Base-by-base conservation (phyloP, 2,888 invertebrate genomes). In the Heteromyza rotundicornis region DNA sequence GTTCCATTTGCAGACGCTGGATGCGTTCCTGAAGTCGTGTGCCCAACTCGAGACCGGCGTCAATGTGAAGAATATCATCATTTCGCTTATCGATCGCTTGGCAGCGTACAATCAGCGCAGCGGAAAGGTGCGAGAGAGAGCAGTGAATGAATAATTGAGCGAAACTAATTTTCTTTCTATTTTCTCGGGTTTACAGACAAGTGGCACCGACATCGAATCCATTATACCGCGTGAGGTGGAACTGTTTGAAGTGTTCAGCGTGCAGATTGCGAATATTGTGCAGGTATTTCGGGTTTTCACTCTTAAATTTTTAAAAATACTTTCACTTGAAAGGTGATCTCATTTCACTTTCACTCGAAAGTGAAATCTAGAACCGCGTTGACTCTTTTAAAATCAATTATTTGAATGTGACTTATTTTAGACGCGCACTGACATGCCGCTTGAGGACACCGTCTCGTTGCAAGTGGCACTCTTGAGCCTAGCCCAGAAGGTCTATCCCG, bases 1-100 rank as follows among this genome's bases (percentile, higher is more conserved):
- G 84, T 98, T 98, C 83, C 99, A 99, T 85, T 86, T 99, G 76
- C 94, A 96, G 72, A 98, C 98, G 0, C 85, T 99, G 64, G 94
- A 93, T 82, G 92, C 95, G 49, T 99, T 99, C 84, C 86, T 99
- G 61, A 94, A 96, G 83, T 97, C 98, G 0, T 99, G 99, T 81
- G 97, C 95, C 0, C 98, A 99, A 79, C 85, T 99, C 1, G 96
- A 98, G 78, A 90, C 91, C 1, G 94, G 93, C 8, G 98, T 99
- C 12, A 98, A 98, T 83, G 97, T 98, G 7, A 98, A 98, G 85
- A 98, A 97, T 81, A 96, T 99, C 66, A 95, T 99, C 65, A 98
- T 98, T 69, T 94, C 97, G 1, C 86, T 99, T 32, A 98, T 99
- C 73, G 98, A 99, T 81, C 86, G 95, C 19, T 86, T 95, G 50